Percentiles rank a stretch among this genome's conserved stretches.
These are phyloP conservation scores for Notodonta ziczac DNA, from an alignment of 2,888 invertebrate species.

Conservation along the genomic window DNA sequence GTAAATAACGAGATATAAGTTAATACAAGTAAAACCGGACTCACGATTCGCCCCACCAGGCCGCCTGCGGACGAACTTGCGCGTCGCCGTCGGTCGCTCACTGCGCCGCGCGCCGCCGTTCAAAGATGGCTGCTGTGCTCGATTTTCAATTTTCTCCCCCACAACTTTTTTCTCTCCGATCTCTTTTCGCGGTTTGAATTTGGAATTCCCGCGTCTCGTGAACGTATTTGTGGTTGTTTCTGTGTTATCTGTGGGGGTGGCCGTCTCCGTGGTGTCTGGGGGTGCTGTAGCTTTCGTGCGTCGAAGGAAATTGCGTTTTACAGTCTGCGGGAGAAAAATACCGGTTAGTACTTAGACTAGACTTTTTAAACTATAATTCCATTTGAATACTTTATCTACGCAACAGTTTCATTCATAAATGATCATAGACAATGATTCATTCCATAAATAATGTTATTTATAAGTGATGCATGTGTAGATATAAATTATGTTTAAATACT, in stretches of 20 bases:
- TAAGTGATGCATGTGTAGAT: neutral
- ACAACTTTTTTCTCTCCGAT: slow-evolving; percentile 51
- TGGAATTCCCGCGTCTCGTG: slow-evolving; percentile 51
- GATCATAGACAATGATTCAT: slow-evolving; percentile 12
- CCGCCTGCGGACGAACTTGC: slow-evolving; percentile 68
- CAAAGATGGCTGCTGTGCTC: slow-evolving; percentile 61
- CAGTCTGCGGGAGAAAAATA: slow-evolving; percentile 53
- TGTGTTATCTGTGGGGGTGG: slow-evolving; percentile 47
- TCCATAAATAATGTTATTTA: slow-evolving; percentile 34
- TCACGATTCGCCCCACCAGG: slow-evolving; percentile 73
- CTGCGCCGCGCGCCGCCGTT: slow-evolving; percentile 60
- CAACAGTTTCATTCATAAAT: slow-evolving; percentile 16
- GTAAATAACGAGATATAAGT: slow-evolving; percentile 33
- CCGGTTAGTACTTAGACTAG: slow-evolving; percentile 29
- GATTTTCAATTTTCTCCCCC: slow-evolving; percentile 45
- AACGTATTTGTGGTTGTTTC: slow-evolving; percentile 62
- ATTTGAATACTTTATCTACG: neutral
- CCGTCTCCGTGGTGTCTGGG: slow-evolving; percentile 56
- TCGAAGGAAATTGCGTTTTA: slow-evolving; percentile 68
- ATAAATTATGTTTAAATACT: neutral
- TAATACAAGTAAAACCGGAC: slow-evolving; percentile 57
- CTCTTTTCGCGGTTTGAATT: slow-evolving; percentile 52
- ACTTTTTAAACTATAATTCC: slow-evolving; percentile 11
- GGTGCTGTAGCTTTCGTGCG: slow-evolving; percentile 73
- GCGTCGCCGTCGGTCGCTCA: slow-evolving; percentile 63